These are phyloP conservation scores for Pteromalus puparum DNA, from an alignment of 1,140 invertebrate species.

Conservation along the genomic window DNA sequence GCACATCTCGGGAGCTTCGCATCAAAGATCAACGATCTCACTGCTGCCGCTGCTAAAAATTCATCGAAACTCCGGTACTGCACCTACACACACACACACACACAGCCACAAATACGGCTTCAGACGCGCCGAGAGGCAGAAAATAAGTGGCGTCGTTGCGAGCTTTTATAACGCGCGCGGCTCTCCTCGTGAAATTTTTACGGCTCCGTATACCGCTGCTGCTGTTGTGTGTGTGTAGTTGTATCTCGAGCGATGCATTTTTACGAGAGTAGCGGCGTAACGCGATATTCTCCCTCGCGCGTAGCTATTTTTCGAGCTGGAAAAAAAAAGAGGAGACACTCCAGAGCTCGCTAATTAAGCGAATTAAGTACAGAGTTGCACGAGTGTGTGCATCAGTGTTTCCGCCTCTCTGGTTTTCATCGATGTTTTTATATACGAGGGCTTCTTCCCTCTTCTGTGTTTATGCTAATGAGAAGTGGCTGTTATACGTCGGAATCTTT, in stretches of 20 bases:
- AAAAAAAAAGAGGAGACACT: neutral
- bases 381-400: too few species aligned
- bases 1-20: too few species aligned
- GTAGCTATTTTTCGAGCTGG: slow-evolving; percentile 5
- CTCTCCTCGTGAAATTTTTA: slow-evolving; percentile 28
- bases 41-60: neutral
- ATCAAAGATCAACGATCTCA: neutral
- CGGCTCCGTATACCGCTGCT: neutral
- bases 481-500: too few species aligned
- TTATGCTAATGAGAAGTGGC: neutral
- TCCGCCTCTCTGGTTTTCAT: too few species aligned
- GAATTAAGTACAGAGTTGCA: neutral
- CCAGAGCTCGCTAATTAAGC: slow-evolving; percentile 10
- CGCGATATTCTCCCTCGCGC: slow-evolving; percentile 17
- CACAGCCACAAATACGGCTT: neutral
- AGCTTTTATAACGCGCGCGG: slow-evolving; percentile 10
- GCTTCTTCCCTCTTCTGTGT: neutral
- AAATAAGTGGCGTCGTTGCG: neutral
- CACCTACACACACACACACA: neutral
- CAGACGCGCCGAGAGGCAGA: neutral
- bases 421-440: too few species aligned
- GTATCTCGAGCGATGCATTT: slow-evolving; percentile 21
- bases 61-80: neutral
- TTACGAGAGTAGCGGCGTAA: neutral
- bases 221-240: neutral